phyloP scores from a whole-genome alignment of 1,140 invertebrate genomes.

The Apis cerana region DNA sequence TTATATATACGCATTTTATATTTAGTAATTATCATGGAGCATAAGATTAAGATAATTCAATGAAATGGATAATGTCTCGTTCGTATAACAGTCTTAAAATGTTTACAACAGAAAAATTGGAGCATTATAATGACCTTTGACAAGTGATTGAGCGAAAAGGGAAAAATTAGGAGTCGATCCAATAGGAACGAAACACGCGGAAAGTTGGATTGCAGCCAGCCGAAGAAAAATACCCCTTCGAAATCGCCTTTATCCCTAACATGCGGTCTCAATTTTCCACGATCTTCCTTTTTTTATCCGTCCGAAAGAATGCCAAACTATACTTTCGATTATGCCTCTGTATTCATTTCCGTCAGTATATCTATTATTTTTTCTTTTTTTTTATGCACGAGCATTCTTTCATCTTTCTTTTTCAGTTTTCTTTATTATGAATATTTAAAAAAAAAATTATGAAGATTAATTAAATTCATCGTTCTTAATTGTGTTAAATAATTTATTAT shows the following conservation, averaged over 20 bases:
- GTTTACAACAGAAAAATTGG: background rate
- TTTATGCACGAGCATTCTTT: background rate
- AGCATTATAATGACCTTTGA: slow-evolving; percentile 17
- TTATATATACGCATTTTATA: too few species aligned
- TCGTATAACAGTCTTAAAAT: background rate
- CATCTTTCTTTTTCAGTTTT: background rate
- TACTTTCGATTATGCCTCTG: background rate
- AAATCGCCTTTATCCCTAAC: slow-evolving; percentile 19
- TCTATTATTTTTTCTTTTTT: background rate
- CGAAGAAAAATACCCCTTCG: slow-evolving; percentile 4
- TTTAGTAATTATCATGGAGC: background rate
- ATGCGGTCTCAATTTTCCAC: slow-evolving; percentile 12
- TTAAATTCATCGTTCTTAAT: too few species aligned
- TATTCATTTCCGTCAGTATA: background rate
- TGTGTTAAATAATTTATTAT: too few species aligned
- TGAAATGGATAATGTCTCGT: too few species aligned
- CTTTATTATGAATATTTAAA: too few species aligned
- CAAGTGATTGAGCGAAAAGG: slow-evolving; percentile 14
- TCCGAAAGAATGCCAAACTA: background rate
- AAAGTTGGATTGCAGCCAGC: slow-evolving; percentile 30
- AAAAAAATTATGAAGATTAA: too few species aligned
- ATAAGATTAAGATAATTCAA: too few species aligned
- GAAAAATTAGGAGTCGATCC: background rate
- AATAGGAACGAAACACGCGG: background rate
- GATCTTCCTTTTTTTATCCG: background rate